These are phyloP conservation scores for Eutrigla gurnardus DNA, from an alignment of 2,797 vertebrate species.

Conservation along the genomic window DNA sequence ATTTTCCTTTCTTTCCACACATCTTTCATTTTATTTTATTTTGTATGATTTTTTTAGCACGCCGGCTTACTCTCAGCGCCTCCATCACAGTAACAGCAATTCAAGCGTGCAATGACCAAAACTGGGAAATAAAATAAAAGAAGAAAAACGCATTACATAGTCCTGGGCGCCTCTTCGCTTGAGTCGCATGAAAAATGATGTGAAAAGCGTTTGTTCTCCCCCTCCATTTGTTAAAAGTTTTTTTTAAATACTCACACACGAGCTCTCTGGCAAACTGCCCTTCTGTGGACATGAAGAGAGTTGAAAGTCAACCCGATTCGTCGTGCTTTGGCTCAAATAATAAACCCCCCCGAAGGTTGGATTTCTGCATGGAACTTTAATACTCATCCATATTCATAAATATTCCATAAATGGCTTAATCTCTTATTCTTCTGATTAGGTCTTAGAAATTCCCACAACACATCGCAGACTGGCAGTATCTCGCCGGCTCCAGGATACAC, in stretches of 20 bases:
- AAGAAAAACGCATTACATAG: constrained; percentile 57
- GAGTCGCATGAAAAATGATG: constrained; percentile 64
- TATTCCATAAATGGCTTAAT: constrained; percentile 79
- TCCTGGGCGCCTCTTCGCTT: constrained; percentile 48
- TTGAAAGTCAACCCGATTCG: constrained; percentile 79
- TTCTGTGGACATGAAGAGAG: constrained; percentile 74
- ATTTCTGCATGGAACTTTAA: constrained; percentile 77
- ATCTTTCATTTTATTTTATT: no score
- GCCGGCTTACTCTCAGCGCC: constrained; percentile 41
- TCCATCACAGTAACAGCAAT: constrained; percentile 37
- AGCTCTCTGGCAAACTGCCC: constrained; percentile 74
- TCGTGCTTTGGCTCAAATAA: constrained; percentile 74
- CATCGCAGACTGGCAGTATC: constrained; percentile 60
- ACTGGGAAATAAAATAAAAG: constrained; percentile 53
- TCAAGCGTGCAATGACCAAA: constrained; percentile 43
- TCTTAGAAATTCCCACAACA: constrained; percentile 73
- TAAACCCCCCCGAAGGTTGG: constrained; percentile 75
- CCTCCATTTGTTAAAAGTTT: constrained; percentile 50
- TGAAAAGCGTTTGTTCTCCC: constrained; percentile 54
- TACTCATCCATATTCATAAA: constrained; percentile 84
- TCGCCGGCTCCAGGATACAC: constrained; percentile 71
- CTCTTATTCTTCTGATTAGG: constrained; percentile 79
- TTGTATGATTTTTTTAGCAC: neutral
- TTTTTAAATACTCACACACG: constrained; percentile 67
- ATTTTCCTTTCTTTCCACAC: no score